Evolutionary conservation across 2,113 vertebrate species (phyloP).

Genomic region (Amblyopsis rosae): DNA sequence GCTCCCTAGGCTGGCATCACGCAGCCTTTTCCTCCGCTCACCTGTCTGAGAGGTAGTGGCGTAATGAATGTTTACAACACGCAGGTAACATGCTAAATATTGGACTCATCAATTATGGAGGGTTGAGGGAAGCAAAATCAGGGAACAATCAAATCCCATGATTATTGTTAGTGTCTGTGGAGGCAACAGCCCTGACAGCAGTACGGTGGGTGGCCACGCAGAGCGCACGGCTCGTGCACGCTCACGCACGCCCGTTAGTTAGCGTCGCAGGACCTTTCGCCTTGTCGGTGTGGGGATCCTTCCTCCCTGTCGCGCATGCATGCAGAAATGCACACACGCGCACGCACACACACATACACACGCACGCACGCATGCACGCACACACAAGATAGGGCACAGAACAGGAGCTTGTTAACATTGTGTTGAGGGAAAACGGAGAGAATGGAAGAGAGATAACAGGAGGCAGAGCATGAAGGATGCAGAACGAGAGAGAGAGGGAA

Average conservation of each 20-base stretch:
- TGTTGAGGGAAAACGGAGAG: slow-evolving; percentile 43
- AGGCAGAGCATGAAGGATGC: slow-evolving; percentile 1
- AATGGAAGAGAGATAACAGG: slow-evolving; percentile 45
- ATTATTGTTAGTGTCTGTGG: slow-evolving; percentile 79
- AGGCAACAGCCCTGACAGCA: slow-evolving; percentile 61
- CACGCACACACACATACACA: neutral
- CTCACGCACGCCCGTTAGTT: too few species aligned
- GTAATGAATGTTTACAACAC: slow-evolving; percentile 92
- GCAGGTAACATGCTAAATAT: slow-evolving; percentile 95
- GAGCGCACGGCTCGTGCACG: slow-evolving; percentile 19
- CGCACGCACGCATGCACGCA: neutral
- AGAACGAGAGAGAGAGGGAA: slow-evolving; percentile 31
- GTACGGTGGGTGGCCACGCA: slow-evolving; percentile 43
- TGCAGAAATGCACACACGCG: neutral
- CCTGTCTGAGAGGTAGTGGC: slow-evolving; percentile 78
- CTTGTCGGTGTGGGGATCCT: too few species aligned
- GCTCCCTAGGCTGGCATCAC: slow-evolving; percentile 83
- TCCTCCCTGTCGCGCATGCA: neutral
- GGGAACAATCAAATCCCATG: slow-evolving; percentile 83
- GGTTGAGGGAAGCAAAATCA: slow-evolving; percentile 68
- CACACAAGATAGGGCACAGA: slow-evolving; percentile 48
- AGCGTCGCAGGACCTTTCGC: neutral
- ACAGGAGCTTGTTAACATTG: slow-evolving; percentile 63
- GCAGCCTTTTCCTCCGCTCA: slow-evolving; percentile 80
- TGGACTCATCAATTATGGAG: slow-evolving; percentile 92